Evolutionary conservation across 1,140 invertebrate genomes (phyloP).

Genomic region (Ips nitidus): DNA sequence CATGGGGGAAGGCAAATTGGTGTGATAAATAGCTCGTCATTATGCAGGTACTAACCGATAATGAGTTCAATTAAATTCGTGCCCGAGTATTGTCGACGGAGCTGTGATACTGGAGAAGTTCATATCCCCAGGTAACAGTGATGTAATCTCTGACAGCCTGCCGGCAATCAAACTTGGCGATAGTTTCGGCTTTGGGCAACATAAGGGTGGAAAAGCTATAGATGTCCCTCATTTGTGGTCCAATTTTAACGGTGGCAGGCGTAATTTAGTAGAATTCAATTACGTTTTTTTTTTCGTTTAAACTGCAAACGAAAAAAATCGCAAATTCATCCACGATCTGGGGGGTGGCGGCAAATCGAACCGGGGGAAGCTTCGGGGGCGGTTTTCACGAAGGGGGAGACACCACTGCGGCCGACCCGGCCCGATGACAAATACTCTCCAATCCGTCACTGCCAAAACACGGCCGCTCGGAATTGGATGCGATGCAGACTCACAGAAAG

Average conservation of each 20-base stretch:
- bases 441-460: conserved; percentile 53
- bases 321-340: too few relatives aligned
- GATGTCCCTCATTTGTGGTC: background rate
- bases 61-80: conserved; percentile 42
- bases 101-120: conserved; percentile 37
- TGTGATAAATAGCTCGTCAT: conserved; percentile 32
- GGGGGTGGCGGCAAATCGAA: background rate
- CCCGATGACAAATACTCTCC: conserved; percentile 53
- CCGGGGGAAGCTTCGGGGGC: background rate
- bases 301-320: too few relatives aligned
- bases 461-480: conserved; percentile 55
- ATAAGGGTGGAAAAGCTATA: conserved; percentile 3
- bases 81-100: conserved; percentile 40
- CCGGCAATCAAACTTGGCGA: conserved; percentile 41
- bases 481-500: conserved; percentile 54
- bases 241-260: too few relatives aligned
- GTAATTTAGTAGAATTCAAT: too few relatives aligned
- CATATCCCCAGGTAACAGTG: conserved; percentile 46
- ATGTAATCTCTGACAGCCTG: conserved; percentile 45
- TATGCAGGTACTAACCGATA: conserved; percentile 38
- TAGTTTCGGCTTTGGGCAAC: conserved; percentile 25
- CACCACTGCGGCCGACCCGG: conserved; percentile 50
- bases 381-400: conserved; percentile 40
- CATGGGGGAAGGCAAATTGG: conserved; percentile 27
- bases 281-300: too few relatives aligned